Evolutionary conservation across 2,113 vertebrate genomes (phyloP).

Genomic region (Oryzias celebensis): DNA sequence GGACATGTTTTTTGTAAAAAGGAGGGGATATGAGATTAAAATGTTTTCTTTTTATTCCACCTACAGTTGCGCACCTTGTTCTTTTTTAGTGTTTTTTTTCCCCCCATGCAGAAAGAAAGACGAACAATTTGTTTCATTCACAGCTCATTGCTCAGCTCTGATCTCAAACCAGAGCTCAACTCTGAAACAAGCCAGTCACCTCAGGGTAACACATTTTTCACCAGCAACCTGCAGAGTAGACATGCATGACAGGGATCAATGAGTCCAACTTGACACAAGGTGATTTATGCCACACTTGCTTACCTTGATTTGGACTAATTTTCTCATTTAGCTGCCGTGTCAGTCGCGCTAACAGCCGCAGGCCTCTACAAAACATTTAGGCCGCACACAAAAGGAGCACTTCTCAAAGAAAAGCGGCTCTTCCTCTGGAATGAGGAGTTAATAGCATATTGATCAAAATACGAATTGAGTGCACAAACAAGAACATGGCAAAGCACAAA

Average conservation of each 20-base stretch:
- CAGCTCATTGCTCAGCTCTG: conserved; percentile 22
- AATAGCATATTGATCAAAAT: conserved; percentile 76
- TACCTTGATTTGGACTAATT: conserved; percentile 55
- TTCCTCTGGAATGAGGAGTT: conserved; percentile 54
- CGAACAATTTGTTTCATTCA: conserved; percentile 24
- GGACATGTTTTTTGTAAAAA: conserved; percentile 45
- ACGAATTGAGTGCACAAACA: conserved; percentile 64
- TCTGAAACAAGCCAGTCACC: conserved; percentile 34
- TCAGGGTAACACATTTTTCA: conserved; percentile 54
- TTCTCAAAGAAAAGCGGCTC: conserved; percentile 13
- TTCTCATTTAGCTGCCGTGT: conserved; percentile 40
- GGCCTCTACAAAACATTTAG: conserved; percentile 34
- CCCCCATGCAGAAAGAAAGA: not conserved
- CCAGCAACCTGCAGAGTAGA: conserved; percentile 45
- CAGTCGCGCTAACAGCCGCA: conserved; percentile 16
- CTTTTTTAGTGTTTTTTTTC: conserved; percentile 9
- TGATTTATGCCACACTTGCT: conserved; percentile 48
- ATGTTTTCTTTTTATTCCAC: conserved; percentile 17
- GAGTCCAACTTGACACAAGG: conserved; percentile 40
- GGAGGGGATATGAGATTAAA: conserved; percentile 39
- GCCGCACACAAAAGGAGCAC: conserved; percentile 1
- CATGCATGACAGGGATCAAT: conserved; percentile 61
- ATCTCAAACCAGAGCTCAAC: conserved; percentile 3
- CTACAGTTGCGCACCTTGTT: conserved; percentile 18
- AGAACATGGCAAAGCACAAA: conserved; percentile 57